A percentile compares a stretch with the other conserved stretches of the same genome.
Conservation (phyloP, 2,797 vertebrate genomes). For the Syngnathus acus region DNA sequence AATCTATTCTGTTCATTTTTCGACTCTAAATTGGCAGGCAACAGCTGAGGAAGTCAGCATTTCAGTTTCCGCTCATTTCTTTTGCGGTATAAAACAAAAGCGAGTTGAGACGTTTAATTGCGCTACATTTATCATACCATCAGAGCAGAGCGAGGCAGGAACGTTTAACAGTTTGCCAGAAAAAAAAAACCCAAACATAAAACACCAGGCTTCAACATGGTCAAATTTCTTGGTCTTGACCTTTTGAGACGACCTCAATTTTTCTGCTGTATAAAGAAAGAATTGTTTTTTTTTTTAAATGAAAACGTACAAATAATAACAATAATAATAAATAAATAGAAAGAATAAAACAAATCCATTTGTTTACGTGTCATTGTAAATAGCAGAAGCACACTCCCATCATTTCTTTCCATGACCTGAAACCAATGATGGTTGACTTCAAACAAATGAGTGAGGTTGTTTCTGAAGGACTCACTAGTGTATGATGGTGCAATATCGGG, state of each 20-base stretch:
- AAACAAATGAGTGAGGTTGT: not conserved
- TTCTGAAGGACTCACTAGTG: not conserved
- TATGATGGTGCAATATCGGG: conserved; percentile 20
- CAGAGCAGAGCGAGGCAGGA: not conserved
- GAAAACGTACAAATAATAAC: too few species aligned
- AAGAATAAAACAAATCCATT: too few species aligned
- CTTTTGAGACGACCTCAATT: too few species aligned
- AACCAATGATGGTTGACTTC: not conserved
- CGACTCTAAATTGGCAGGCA: not conserved
- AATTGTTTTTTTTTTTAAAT: too few species aligned
- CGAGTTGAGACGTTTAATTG: not conserved
- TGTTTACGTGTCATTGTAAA: not conserved
- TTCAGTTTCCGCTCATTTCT: not conserved
- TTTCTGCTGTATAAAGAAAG: too few species aligned
- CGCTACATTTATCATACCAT: not conserved
- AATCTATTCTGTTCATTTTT: not conserved
- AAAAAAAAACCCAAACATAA: not conserved
- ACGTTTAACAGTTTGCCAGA: not conserved
- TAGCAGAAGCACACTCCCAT: not conserved
- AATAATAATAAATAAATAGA: too few species aligned
- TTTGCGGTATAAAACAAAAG: not conserved
- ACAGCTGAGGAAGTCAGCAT: not conserved
- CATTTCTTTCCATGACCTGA: not conserved
- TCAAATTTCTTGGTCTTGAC: not conserved
- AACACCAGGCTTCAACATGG: not conserved